Evolutionary conservation across 2,888 invertebrate genomes (phyloP), one percentile per base, ranked within the genome.

Genomic region (Rhagonycha fulva): DNA sequence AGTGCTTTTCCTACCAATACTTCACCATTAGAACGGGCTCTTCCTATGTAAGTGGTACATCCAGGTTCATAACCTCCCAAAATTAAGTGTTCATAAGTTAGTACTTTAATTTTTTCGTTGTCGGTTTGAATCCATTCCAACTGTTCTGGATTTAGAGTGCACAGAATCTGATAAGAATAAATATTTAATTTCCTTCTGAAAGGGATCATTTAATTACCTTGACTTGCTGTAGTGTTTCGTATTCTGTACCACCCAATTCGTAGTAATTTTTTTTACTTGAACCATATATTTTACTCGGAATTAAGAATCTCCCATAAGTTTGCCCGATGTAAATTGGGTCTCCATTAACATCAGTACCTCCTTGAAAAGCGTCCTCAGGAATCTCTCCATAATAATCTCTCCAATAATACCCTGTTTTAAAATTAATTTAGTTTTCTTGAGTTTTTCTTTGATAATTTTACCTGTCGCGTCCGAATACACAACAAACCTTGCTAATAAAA

Each of bases 91-190:
- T 68, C 69, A 26, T 71, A 19, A 19, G 12, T 28, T 23, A 78
- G 12, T n/a, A 70, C 14, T 4, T 68, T n/a, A 5, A 78, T 72
- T 7, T 63, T 14, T 4, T 68, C 67, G 19, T 72, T 70, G 12
- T 68, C 70, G 7, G 76, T 76, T 14, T 11, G 14, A 19, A 78
- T n/a, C 78, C 78, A 78, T 68, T 71, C 47, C 19, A 78, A 78
- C 11, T 76, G 24, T 68, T 78, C 68, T 3, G 78, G 78, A 23
- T 73, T 26, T 12, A 61, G 61, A 0, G 76, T 76, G 23, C 78
- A 78, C 0, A 78, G 24, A n/a, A 78, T 78, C 76, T 78, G 14
- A 24, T 63, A 70, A 23, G 61, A 24, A 61, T 14, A 7, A 7
- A 9, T 5, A 61, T 61, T 9, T 61, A 47, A 19, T 19, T 19